phyloP scores from a whole-genome alignment of 2,113 vertebrate species.

The Benitochromis conjunctus region DNA sequence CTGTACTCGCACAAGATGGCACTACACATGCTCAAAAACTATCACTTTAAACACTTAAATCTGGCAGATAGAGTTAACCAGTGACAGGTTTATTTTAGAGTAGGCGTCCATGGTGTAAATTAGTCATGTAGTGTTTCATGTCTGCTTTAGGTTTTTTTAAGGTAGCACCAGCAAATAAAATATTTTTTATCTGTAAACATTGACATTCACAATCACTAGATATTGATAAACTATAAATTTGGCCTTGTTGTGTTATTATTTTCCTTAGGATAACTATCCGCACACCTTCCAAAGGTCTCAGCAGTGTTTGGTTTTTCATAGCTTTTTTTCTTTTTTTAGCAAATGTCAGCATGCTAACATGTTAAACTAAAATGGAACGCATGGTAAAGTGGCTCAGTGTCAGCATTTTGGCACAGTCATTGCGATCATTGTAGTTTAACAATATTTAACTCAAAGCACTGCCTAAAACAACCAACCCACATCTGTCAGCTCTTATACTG shows the following conservation, averaged over 20 bases:
- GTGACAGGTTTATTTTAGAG: background rate
- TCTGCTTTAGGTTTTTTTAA: background rate
- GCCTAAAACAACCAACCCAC: background rate
- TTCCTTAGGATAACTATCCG: background rate
- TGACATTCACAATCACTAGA: background rate
- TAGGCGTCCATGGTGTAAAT: background rate
- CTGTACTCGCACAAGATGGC: too few relatives aligned
- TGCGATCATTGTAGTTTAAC: background rate
- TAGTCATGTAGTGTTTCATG: background rate
- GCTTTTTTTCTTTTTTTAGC: background rate
- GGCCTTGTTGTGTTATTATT: background rate
- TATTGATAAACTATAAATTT: background rate
- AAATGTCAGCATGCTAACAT: background rate
- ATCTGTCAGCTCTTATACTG: background rate
- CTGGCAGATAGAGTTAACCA: background rate
- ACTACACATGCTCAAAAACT: background rate
- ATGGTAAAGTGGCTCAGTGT: background rate
- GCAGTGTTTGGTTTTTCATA: background rate
- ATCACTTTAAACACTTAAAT: background rate
- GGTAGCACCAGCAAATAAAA: background rate
- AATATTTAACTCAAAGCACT: background rate
- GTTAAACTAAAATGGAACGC: background rate
- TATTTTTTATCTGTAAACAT: background rate
- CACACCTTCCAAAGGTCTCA: background rate
- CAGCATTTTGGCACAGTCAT: background rate